These are phyloP conservation scores for Lagopus muta DNA, from an alignment of 2,113 vertebrate species.

Conservation along the genomic window DNA sequence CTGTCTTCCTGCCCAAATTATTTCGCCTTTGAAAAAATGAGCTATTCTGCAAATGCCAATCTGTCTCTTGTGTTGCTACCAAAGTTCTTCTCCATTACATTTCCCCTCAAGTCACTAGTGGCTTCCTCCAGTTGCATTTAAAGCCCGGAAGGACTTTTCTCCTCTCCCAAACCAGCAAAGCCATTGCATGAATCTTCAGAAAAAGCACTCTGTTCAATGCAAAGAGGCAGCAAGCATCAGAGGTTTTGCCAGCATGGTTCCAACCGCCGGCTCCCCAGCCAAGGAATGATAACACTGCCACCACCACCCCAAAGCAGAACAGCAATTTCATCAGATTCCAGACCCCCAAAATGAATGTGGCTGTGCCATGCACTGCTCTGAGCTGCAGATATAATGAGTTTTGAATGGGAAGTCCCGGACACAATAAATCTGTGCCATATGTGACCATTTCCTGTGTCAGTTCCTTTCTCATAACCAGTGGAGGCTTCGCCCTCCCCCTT, in stretches of 20 bases:
- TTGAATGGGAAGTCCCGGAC: constrained; percentile 88
- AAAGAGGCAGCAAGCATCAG: neutral
- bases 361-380: constrained; percentile 70
- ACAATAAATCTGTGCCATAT: constrained; percentile 94
- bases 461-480: constrained; percentile 89
- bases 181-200: neutral
- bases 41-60: neutral
- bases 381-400: constrained; percentile 86
- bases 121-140: neutral
- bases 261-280: neutral
- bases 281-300: constrained; percentile 67
- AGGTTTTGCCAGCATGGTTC: neutral
- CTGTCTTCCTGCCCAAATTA: neutral
- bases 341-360: constrained; percentile 75
- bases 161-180: neutral
- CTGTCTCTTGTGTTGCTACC: neutral
- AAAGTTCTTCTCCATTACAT: neutral
- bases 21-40: neutral
- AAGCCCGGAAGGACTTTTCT: neutral
- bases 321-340: constrained; percentile 75
- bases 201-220: neutral
- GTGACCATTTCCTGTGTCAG: constrained; percentile 93
- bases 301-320: constrained; percentile 36
- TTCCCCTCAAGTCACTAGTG: neutral
- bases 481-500: constrained; percentile 64